Evolutionary conservation across 2,797 vertebrate species (phyloP).

Genomic region (Corythornis leucogaster): DNA sequence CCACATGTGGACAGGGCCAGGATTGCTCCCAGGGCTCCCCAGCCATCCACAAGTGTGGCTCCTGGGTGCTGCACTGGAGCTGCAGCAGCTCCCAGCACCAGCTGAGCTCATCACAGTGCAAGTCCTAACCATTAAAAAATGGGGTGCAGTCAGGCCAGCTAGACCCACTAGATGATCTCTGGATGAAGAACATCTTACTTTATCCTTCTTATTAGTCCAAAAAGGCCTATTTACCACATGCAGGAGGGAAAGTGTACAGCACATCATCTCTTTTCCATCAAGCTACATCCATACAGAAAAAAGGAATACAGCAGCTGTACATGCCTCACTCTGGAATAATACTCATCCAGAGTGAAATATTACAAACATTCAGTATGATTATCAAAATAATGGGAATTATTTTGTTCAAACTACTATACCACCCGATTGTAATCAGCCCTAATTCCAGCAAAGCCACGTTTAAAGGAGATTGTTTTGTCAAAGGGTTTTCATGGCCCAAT

Average conservation of each 20-base stretch:
- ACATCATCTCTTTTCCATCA: not conserved
- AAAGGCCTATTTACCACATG: not conserved
- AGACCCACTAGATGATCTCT: not conserved
- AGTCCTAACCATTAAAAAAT: not conserved
- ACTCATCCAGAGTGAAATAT: not conserved
- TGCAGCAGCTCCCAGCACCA: not conserved
- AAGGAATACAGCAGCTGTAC: not conserved
- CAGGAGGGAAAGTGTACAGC: not conserved
- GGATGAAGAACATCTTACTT: not conserved
- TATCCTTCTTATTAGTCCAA: not conserved
- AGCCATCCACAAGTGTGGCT: not conserved
- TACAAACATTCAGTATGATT: not conserved
- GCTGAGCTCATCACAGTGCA: not conserved
- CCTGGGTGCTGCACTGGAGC: not conserved
- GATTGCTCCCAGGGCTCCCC: not conserved
- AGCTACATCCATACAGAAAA: not conserved
- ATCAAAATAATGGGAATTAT: conserved; percentile 30
- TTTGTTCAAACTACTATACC: not conserved
- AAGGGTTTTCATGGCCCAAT: conserved; percentile 50
- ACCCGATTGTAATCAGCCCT: not conserved
- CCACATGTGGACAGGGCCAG: not conserved
- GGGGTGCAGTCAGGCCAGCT: not conserved
- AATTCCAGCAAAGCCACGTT: conserved; percentile 51
- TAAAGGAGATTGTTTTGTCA: conserved; percentile 59
- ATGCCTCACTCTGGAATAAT: not conserved